Base-by-base conservation (phyloP, 2,888 invertebrate species). In the Epicampocera succincta region DNA sequence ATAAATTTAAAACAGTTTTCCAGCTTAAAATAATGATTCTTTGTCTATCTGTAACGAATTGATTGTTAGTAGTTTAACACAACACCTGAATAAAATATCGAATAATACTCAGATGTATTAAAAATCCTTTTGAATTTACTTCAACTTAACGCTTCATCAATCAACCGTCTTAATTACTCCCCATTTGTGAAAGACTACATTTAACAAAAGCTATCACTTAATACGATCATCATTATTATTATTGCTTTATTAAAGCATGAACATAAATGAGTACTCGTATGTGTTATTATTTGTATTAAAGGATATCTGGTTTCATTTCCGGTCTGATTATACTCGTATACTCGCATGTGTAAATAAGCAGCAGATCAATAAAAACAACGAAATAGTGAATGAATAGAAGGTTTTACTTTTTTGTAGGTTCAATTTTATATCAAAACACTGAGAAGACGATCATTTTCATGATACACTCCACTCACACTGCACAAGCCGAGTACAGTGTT, bases 271-370 rank as follows among this genome's bases (percentile, higher is more conserved):
- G 60, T 19, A 21, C 17, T n/a, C 33, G 44, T 77, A 69, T 76
- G 68, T 77, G 48, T 50, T 58, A 72, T 72, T 72, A 48, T 60
- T 78, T 72, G 65, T 60, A 78, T 33, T 78, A 66, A 82, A 82
- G 78, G 87, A 89, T 89, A 89, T 89, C 89, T 90, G 88, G 89
- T 89, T 89, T 89, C 89, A 88, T 88, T 90, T 89, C 89, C 89
- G 89, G 86, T 89, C 88, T 86, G 78, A 85, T 85, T 76, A 65
- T 74, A n/a, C n/a, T n/a, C n/a, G n/a, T n/a, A 66, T 61, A 52
- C 21, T 52, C 11, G 72, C 56, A 66, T 79, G 68, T 61, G 56
- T 58, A 77, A 69, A 69, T 73, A 79, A 73, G 48, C 42, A 73
- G 73, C 50, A 73, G 73, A 81, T 79, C 75, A 75, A 80, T 77